Conservation (phyloP, 2,797 vertebrate species). For the Hapalemur alaotrensis region DNA sequence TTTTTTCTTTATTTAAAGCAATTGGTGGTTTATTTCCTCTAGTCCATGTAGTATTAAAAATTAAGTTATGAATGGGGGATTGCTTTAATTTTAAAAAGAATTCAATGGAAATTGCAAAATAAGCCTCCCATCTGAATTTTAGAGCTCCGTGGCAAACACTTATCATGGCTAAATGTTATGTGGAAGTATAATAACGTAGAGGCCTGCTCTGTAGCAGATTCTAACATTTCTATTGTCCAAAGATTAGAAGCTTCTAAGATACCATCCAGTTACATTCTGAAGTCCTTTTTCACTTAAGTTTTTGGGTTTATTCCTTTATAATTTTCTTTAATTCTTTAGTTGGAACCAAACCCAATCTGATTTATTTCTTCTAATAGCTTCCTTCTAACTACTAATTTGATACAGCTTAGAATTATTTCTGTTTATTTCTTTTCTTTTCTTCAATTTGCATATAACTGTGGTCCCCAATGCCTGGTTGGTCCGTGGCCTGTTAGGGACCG, state of each 20-base stretch:
- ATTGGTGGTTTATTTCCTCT: not conserved
- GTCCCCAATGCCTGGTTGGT: too few relatives aligned
- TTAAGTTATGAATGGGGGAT: not conserved
- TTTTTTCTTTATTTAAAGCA: not conserved
- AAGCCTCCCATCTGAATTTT: not conserved
- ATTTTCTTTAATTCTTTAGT: not conserved
- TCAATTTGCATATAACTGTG: not conserved
- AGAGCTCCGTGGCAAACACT: not conserved
- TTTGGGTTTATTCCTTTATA: not conserved
- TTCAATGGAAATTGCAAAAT: not conserved
- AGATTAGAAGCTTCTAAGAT: not conserved
- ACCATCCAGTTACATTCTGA: not conserved
- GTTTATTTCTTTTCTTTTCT: not conserved
- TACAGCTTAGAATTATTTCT: not conserved
- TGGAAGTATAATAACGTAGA: not conserved
- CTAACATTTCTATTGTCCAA: not conserved
- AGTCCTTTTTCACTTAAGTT: not conserved
- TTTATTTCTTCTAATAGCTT: not conserved
- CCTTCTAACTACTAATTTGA: not conserved
- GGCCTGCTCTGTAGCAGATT: not conserved
- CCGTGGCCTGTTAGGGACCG: too few relatives aligned
- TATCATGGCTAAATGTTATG: not conserved
- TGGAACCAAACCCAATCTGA: not conserved
- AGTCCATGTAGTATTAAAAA: not conserved
- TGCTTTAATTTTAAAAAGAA: constrained; percentile 19